phyloP scores from a whole-genome alignment of 2,113 vertebrate species.

The Pelobates fuscus region DNA sequence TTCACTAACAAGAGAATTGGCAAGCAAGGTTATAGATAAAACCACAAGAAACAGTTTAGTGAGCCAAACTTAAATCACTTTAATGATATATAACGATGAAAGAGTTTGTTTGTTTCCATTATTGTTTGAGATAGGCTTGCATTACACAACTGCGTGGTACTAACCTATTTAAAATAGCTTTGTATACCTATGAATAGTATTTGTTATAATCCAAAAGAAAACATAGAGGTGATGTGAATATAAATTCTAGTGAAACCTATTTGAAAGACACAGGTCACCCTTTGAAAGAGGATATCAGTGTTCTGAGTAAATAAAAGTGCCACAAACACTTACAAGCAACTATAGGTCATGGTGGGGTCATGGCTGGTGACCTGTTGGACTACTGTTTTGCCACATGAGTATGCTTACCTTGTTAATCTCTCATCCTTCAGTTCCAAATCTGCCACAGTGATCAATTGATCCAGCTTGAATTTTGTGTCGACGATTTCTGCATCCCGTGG shows the following conservation, averaged over 20 bases:
- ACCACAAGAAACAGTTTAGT: too few relatives aligned
- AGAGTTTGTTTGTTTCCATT: too few relatives aligned
- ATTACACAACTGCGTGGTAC: too few relatives aligned
- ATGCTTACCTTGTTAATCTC: constrained; percentile 89
- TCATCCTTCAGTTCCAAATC: constrained; percentile 96
- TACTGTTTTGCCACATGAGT: constrained; percentile 65
- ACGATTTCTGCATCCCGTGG: constrained; percentile 93
- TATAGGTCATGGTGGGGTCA: constrained; percentile 84
- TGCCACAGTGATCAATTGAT: constrained; percentile 94
- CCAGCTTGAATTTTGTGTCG: constrained; percentile 95
- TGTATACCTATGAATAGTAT: not conserved
- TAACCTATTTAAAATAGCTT: too few relatives aligned
- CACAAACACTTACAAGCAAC: constrained; percentile 88
- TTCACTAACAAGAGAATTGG: too few relatives aligned
- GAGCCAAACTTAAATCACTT: too few relatives aligned
- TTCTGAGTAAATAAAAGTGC: constrained; percentile 78
- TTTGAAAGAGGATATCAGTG: constrained; percentile 75
- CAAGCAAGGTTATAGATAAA: too few relatives aligned
- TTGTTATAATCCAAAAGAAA: not conserved
- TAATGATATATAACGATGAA: too few relatives aligned
- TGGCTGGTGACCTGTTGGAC: constrained; percentile 69
- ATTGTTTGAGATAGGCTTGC: too few relatives aligned
- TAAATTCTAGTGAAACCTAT: constrained; percentile 65
- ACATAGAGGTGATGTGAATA: constrained; percentile 69
- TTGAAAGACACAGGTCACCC: constrained; percentile 70